Evolutionary conservation across 2,888 invertebrate species (phyloP).

Genomic region (Diaprepes abbreviatus): DNA sequence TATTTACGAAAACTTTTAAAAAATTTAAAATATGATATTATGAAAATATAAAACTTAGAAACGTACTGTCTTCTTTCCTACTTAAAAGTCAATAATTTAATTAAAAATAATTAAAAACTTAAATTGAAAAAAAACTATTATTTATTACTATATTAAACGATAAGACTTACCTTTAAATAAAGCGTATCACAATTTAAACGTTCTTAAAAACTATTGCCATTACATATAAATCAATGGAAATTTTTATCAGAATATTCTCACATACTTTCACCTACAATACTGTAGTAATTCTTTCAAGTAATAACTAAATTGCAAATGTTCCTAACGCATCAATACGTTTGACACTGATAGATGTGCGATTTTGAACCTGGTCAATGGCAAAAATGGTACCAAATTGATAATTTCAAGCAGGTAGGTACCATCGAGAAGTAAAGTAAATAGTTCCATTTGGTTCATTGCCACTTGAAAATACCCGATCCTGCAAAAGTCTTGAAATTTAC

Average conservation of each 20-base stretch:
- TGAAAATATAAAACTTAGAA: too few relatives aligned
- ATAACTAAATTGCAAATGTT: not conserved
- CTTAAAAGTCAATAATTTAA: too few relatives aligned
- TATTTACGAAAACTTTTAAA: too few relatives aligned
- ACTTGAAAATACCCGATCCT: too few relatives aligned
- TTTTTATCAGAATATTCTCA: not conserved
- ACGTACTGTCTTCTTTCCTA: too few relatives aligned
- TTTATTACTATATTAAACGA: too few relatives aligned
- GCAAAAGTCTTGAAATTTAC: too few relatives aligned
- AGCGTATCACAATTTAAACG: not conserved
- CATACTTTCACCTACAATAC: not conserved
- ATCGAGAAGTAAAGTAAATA: not conserved
- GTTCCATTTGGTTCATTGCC: too few relatives aligned
- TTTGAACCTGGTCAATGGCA: slow-evolving; percentile 13
- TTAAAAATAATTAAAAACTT: too few relatives aligned
- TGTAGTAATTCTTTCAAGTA: not conserved
- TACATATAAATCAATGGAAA: not conserved
- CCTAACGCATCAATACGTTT: not conserved
- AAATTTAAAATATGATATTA: too few relatives aligned
- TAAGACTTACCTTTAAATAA: not conserved
- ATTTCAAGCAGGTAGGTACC: slow-evolving; percentile 7
- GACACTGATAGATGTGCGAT: not conserved
- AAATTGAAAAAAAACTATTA: too few relatives aligned
- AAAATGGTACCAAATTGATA: slow-evolving; percentile 1
- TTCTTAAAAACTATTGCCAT: not conserved